Percentiles rank a stretch among this genome's conserved stretches.
Evolutionary conservation across 2,113 vertebrate genomes (phyloP).

Genomic region (Zosterops borbonicus): DNA sequence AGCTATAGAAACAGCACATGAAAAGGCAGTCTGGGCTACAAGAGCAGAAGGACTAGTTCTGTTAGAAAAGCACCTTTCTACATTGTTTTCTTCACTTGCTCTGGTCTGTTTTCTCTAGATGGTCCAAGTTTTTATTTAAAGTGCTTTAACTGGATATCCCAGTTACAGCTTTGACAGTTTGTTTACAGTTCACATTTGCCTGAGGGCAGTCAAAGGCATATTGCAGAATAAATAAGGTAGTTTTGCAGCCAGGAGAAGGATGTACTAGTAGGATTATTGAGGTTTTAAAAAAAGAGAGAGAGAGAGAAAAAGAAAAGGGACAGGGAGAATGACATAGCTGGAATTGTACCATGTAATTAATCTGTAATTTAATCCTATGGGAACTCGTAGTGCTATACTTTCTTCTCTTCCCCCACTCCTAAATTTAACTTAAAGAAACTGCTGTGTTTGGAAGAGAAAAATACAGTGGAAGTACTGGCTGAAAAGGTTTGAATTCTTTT

Average conservation of each 20-base stretch:
- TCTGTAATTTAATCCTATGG: slow-evolving; percentile 15
- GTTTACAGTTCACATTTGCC: slow-evolving; percentile 72
- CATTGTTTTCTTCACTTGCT: slow-evolving; percentile 41
- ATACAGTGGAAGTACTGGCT: not conserved
- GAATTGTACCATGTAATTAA: not conserved
- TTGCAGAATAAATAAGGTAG: slow-evolving; percentile 53
- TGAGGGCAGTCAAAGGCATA: slow-evolving; percentile 39
- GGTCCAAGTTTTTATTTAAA: slow-evolving; percentile 66
- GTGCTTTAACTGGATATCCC: slow-evolving; percentile 75
- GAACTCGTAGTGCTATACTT: not conserved
- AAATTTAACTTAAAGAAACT: slow-evolving; percentile 4
- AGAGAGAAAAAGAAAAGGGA: not conserved
- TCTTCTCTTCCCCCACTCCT: not conserved
- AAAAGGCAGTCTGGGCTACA: not conserved
- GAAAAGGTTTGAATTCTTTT: not conserved
- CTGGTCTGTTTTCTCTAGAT: slow-evolving; percentile 51
- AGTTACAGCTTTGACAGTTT: slow-evolving; percentile 64
- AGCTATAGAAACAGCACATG: not conserved
- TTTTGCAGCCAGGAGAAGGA: slow-evolving; percentile 46
- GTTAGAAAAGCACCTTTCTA: slow-evolving; percentile 53
- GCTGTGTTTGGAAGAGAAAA: not conserved
- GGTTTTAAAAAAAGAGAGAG: not conserved
- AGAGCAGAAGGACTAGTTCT: slow-evolving; percentile 31
- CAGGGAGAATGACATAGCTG: not conserved
- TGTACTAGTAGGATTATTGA: slow-evolving; percentile 58